Percentiles rank a stretch among this genome's conserved stretches.
Conservation (phyloP, 2,797 vertebrate genomes). For the Crax fasciolata region DNA sequence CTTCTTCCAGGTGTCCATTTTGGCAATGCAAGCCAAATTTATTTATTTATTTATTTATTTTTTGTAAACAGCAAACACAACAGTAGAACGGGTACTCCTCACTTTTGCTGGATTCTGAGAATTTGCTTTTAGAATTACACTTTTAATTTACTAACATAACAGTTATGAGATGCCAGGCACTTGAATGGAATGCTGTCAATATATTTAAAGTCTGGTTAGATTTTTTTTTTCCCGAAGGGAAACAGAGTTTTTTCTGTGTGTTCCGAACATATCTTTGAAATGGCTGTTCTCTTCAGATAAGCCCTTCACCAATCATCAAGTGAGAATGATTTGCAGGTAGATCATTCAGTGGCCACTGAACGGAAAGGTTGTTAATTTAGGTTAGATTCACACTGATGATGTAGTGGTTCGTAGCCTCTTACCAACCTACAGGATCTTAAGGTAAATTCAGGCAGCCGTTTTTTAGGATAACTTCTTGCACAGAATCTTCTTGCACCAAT, state of each 20-base stretch:
- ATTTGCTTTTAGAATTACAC: not conserved
- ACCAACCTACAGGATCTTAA: not conserved
- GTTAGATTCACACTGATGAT: not conserved
- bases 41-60: no score
- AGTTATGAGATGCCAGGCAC: not conserved
- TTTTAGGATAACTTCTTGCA: not conserved
- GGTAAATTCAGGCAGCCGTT: not conserved
- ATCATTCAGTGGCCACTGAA: not conserved
- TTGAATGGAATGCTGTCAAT: not conserved
- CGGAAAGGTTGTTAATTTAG: not conserved
- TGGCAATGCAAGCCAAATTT: not conserved
- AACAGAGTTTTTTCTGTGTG: not conserved
- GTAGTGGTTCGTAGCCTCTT: not conserved
- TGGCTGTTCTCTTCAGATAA: not conserved
- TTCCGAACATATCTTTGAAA: not conserved
- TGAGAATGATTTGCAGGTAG: not conserved
- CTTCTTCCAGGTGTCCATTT: not conserved
- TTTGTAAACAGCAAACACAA: no score
- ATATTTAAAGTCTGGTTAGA: not conserved
- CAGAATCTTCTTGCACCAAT: not conserved
- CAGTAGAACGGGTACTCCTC: not conserved
- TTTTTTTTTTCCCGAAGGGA: not conserved
- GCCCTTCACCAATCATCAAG: rapidly evolving
- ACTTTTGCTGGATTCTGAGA: not conserved
- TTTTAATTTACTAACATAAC: not conserved